Base-by-base conservation (phyloP, 2,113 vertebrate genomes). In the Gallinago jamesoni region DNA sequence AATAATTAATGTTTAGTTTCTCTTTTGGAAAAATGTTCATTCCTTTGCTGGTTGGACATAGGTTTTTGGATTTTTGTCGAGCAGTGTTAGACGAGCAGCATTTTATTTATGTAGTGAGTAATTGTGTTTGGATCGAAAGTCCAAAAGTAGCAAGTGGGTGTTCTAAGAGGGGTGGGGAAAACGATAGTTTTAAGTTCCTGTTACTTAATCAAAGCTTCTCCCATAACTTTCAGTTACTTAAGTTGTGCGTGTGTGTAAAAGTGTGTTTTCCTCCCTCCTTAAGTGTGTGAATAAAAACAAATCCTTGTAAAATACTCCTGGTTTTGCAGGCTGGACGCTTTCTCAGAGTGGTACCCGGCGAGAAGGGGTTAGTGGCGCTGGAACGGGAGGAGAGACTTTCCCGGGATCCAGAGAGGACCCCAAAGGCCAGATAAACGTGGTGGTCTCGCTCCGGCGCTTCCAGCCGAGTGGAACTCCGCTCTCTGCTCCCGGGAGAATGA, bases 1-100 rank as follows among this genome's bases (percentile, higher is more conserved):
- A 92, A 95, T 97, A 92, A 94, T 97, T 97, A 96, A 97, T 96
- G 93, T 97, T 98, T 97, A 89, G 87, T 97, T 98, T 98, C 95
- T 97, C 95, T 95, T 97, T 94, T 92, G 94, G 95, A 39, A 39
- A 39, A 97, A 96, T 96, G 72, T 80, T 94, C 59, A 67, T 97
- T 96, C 80, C 82, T 93, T 95, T 97, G 53, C 93, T 95, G 87
- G 80, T 90, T 91, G 86, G 76, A 92, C 90, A 64, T 83, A 95
- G 87, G 57, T 87, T 70, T 82, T 95, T 64, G 41, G 78, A 53
- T 84, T 94, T 94, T 94, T 96, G 75, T 94, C 83, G 48, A 90
- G 85, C 87, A 91, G 92, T 59, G 95, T 90, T 97, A 84, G 68
- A 62, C 62, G 75, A 97, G 53, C 84, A 81, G 57, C 11, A 5